Percentiles rank a stretch among this genome's conserved stretches.
Conservation (phyloP, 2,888 invertebrate genomes). For the Octodonta nipae region DNA sequence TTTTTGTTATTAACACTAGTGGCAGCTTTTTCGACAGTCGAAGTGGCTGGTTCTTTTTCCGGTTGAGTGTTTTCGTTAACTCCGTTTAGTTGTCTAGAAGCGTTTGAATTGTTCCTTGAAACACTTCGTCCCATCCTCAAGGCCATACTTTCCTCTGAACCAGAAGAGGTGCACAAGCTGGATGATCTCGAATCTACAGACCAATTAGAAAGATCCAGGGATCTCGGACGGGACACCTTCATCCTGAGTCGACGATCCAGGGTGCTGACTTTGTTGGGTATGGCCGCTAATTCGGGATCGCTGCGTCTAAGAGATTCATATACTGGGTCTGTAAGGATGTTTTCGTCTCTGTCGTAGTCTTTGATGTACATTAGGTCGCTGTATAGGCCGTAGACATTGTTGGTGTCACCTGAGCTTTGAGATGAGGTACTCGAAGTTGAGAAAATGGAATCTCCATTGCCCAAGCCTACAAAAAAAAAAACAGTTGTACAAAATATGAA, state of each 20-base stretch:
- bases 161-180: conserved; percentile 61
- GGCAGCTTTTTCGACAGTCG: conserved; percentile 9
- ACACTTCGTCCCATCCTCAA: conserved; percentile 49
- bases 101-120: conserved; percentile 62
- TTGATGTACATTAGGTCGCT: conserved; percentile 81
- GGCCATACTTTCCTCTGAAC: conserved; percentile 75
- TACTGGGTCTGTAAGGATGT: conserved; percentile 55
- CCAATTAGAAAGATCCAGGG: conserved; percentile 75
- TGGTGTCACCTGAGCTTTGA: conserved; percentile 50
- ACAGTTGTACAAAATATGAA: too few relatives aligned
- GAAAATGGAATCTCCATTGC: conserved; percentile 36
- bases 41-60: conserved; percentile 18
- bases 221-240: conserved; percentile 69
- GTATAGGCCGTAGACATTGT: conserved; percentile 81
- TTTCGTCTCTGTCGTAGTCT: conserved; percentile 69
- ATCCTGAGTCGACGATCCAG: conserved; percentile 66
- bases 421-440: conserved; percentile 45
- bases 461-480: conserved; percentile 11
- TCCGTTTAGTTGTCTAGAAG: conserved; percentile 46
- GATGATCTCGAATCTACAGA: conserved; percentile 61
- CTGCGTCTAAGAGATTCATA: conserved; percentile 66
- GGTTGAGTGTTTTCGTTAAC: conserved; percentile 23
- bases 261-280: conserved; percentile 70
- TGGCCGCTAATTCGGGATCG: conserved; percentile 72
- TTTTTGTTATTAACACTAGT: conserved; percentile 12